These are phyloP conservation scores for Florisuga fusca DNA, from an alignment of 2,797 vertebrate species.

Conservation along the genomic window DNA sequence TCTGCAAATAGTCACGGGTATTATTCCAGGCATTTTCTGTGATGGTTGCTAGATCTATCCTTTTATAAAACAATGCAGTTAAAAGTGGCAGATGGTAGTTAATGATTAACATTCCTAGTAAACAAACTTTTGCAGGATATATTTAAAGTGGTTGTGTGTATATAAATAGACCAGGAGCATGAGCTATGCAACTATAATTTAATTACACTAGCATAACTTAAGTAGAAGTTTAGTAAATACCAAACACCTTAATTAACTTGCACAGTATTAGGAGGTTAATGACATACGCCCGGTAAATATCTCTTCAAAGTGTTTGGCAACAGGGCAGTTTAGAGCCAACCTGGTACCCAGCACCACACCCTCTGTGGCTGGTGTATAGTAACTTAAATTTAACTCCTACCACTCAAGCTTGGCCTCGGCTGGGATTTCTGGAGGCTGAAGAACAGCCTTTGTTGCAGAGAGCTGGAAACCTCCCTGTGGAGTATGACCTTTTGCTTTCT, in stretches of 20 bases:
- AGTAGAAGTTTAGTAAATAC: slow-evolving; percentile 53
- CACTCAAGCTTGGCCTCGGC: neutral
- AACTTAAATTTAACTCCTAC: neutral
- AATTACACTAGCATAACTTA: slow-evolving; percentile 63
- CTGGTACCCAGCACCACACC: neutral
- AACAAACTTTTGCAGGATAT: slow-evolving; percentile 39
- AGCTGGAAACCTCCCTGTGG: neutral
- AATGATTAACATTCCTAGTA: slow-evolving; percentile 45
- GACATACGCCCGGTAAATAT: neutral
- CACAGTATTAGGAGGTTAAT: slow-evolving; percentile 22
- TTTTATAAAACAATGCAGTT: slow-evolving; percentile 9
- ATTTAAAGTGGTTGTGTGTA: slow-evolving; percentile 24
- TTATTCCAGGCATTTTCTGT: neutral
- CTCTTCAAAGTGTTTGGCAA: slow-evolving; percentile 15
- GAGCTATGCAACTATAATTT: slow-evolving; percentile 43
- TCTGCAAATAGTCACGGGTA: neutral
- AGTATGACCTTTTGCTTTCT: fast-evolving
- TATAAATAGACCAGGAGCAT: slow-evolving; percentile 53
- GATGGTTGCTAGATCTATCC: neutral
- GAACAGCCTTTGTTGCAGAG: neutral
- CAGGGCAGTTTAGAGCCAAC: neutral
- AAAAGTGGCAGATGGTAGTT: slow-evolving; percentile 41
- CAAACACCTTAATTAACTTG: slow-evolving; percentile 51
- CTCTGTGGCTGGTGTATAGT: neutral
- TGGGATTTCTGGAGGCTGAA: neutral